Conservation (phyloP, 2,888 invertebrate genomes). For the Fabriciana adippe region DNA sequence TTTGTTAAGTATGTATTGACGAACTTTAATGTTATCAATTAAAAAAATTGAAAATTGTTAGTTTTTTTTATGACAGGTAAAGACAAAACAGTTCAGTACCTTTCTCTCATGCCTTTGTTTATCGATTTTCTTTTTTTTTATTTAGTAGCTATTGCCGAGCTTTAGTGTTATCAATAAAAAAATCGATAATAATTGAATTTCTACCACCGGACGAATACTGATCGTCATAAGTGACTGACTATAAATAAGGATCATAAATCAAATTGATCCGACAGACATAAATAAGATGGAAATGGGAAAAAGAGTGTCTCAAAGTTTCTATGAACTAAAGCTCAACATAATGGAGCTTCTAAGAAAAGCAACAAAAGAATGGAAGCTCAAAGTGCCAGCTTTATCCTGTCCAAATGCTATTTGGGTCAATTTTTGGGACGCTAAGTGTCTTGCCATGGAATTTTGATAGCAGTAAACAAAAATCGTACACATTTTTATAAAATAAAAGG, state of each 20-base stretch:
- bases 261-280: constrained; percentile 16
- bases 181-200: no score
- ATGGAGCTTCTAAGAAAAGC: constrained; percentile 26
- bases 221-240: background rate
- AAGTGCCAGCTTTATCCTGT: constrained; percentile 35
- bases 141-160: no score
- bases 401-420: constrained; percentile 29
- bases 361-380: constrained; percentile 29
- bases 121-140: no score
- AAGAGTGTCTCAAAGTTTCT: constrained; percentile 30
- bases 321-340: constrained; percentile 32
- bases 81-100: no score
- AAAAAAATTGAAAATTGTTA: no score
- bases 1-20: no score
- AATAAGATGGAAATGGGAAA: constrained; percentile 19
- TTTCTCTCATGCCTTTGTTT: no score
- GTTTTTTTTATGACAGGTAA: no score
- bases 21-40: no score
- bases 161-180: no score
- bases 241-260: constrained; percentile 11
- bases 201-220: no score
- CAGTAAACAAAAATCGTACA: constrained; percentile 4
- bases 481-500: background rate
- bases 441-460: constrained; percentile 7
- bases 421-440: constrained; percentile 2